These are phyloP conservation scores for Diadema setosum DNA, from an alignment of 35 echinoderm and acorn worm genomes.

Conservation along the genomic window DNA sequence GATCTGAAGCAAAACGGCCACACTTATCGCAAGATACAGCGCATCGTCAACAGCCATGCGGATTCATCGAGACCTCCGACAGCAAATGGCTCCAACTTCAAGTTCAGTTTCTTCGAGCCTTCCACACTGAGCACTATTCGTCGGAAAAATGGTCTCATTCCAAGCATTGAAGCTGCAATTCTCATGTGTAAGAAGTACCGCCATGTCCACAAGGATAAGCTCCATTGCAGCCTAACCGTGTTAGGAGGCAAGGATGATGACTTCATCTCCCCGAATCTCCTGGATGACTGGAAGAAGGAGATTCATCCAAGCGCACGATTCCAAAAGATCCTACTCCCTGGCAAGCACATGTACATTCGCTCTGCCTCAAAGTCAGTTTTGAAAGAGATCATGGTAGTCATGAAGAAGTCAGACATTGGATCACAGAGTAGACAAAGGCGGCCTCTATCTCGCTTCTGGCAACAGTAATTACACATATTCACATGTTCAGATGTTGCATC, in stretches of 20 bases:
- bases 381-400: slow-evolving; percentile 44
- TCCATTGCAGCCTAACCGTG: slow-evolving; percentile 66
- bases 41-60: slow-evolving; percentile 39
- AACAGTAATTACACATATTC: no score
- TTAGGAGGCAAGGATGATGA: slow-evolving; percentile 86
- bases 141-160: slow-evolving; percentile 62
- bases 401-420: no score
- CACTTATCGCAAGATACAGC: slow-evolving; percentile 61
- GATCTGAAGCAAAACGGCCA: slow-evolving; percentile 67
- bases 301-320: slow-evolving; percentile 50
- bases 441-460: no score
- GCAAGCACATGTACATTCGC: slow-evolving; percentile 85
- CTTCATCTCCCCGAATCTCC: slow-evolving; percentile 61
- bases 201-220: slow-evolving; percentile 61
- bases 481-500: no score
- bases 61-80: slow-evolving; percentile 42
- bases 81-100: slow-evolving; percentile 35
- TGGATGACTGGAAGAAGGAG: slow-evolving; percentile 85
- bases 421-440: no score
- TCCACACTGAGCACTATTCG: slow-evolving; percentile 55
- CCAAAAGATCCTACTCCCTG: slow-evolving; percentile 69
- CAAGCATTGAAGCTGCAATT: slow-evolving; percentile 85
- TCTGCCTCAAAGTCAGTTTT: slow-evolving; percentile 53
- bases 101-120: slow-evolving; percentile 94
- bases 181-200: slow-evolving; percentile 87